Conservation (phyloP, 1,140 invertebrate genomes). For the Cotesia vestalis region DNA sequence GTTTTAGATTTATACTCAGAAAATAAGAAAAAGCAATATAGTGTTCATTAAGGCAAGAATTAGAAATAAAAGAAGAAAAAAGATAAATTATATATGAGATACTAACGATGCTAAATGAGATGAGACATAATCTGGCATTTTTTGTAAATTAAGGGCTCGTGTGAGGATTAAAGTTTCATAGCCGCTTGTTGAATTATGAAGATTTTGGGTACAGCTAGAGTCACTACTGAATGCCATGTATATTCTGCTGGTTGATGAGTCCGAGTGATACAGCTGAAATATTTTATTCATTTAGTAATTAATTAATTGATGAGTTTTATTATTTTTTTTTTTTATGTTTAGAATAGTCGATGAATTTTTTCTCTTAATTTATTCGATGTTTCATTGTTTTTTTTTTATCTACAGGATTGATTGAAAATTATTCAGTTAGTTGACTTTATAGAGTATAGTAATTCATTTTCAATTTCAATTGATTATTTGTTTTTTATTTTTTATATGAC, state of each 20-base stretch:
- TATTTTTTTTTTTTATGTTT: slow-evolving; percentile 5
- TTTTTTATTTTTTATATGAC: no score
- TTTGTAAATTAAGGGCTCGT: slow-evolving; percentile 59
- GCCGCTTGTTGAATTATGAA: slow-evolving; percentile 69
- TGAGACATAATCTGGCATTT: slow-evolving; percentile 59
- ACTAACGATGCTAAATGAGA: slow-evolving; percentile 61
- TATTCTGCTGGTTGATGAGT: slow-evolving; percentile 64
- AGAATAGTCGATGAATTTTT: background rate
- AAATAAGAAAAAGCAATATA: slow-evolving; percentile 24
- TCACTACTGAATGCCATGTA: slow-evolving; percentile 75
- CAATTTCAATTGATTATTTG: no score
- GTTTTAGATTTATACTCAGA: slow-evolving; percentile 13
- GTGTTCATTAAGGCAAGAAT: background rate
- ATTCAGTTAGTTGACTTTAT: no score
- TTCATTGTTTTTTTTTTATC: no score
- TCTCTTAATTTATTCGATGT: no score
- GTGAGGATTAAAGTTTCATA: slow-evolving; percentile 71
- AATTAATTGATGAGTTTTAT: background rate
- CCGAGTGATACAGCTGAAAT: slow-evolving; percentile 69
- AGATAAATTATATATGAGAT: background rate
- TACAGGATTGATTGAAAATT: no score
- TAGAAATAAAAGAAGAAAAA: slow-evolving; percentile 13
- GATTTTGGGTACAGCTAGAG: slow-evolving; percentile 72
- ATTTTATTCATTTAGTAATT: slow-evolving; percentile 26
- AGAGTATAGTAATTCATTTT: no score